Conservation (phyloP, 2,888 invertebrate genomes). For the Sesia apiformis region DNA sequence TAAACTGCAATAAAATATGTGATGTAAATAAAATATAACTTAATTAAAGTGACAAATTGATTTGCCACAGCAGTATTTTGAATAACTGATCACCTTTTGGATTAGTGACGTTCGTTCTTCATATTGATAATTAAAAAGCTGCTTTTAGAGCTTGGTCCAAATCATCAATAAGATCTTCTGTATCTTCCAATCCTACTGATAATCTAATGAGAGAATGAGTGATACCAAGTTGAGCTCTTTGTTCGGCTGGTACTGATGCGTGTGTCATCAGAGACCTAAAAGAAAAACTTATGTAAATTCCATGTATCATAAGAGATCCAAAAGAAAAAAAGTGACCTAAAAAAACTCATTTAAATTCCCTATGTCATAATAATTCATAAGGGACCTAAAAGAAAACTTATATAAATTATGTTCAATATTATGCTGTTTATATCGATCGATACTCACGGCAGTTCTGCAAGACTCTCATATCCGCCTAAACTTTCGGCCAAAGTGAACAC, state of each 20-base stretch:
- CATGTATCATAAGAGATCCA: too few relatives aligned
- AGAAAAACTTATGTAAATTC: neutral
- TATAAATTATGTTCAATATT: too few relatives aligned
- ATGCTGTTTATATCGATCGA: neutral
- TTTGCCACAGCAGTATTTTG: too few relatives aligned
- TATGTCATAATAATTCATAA: neutral
- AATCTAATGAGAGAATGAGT: constrained; percentile 88
- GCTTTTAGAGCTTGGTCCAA: constrained; percentile 84
- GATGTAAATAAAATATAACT: too few relatives aligned
- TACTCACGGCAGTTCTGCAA: constrained; percentile 94
- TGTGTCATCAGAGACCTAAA: constrained; percentile 94
- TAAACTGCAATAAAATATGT: neutral
- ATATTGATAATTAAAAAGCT: constrained; percentile 28
- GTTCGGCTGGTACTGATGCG: constrained; percentile 87
- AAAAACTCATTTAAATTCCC: neutral
- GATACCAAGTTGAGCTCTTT: constrained; percentile 83
- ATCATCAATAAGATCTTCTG: constrained; percentile 88
- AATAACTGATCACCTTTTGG: too few relatives aligned
- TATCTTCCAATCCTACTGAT: constrained; percentile 93
- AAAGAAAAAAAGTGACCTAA: too few relatives aligned
- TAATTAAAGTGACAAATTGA: too few relatives aligned
- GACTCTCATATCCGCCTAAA: constrained; percentile 95
- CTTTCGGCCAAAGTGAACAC: constrained; percentile 93
- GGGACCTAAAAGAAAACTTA: too few relatives aligned
- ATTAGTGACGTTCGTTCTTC: neutral